Conservation (phyloP, 2,113 vertebrate species). For the Nothobranchius kuhntae region DNA sequence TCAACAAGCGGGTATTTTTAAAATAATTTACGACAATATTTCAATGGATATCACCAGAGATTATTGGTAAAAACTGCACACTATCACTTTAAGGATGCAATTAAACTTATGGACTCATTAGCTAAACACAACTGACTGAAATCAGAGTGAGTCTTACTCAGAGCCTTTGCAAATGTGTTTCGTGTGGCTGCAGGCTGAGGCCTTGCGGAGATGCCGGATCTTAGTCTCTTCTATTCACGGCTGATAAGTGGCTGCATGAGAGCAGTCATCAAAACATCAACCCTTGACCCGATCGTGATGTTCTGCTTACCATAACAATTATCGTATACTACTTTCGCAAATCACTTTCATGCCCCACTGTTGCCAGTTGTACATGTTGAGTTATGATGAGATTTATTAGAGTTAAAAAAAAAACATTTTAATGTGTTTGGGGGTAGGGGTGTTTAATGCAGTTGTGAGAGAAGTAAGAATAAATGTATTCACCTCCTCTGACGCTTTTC, state of each 20-base stretch:
- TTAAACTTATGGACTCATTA: not conserved
- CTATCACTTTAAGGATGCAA: not conserved
- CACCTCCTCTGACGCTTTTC: slow-evolving; percentile 30
- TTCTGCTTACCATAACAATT: slow-evolving; percentile 16
- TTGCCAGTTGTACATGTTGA: slow-evolving; percentile 20
- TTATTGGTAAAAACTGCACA: no score
- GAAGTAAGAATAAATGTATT: slow-evolving; percentile 37
- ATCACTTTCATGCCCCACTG: slow-evolving; percentile 22
- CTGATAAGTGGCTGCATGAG: slow-evolving; percentile 9
- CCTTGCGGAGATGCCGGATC: not conserved
- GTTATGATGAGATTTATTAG: slow-evolving; percentile 26
- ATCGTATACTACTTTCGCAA: slow-evolving; percentile 1
- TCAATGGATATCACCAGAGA: no score
- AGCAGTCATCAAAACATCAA: slow-evolving; percentile 20
- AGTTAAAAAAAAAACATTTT: slow-evolving; percentile 32
- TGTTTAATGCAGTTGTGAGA: not conserved
- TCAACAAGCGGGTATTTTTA: no score
- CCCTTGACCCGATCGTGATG: slow-evolving; percentile 51
- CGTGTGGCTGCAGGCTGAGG: not conserved
- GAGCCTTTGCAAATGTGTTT: not conserved
- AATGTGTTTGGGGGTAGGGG: slow-evolving; percentile 9
- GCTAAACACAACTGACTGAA: not conserved
- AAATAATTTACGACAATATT: no score
- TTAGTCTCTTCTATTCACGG: not conserved
- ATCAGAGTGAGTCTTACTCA: not conserved